Evolutionary conservation across 2,797 vertebrate genomes (phyloP).

Genomic region (Alfaro cultratus): DNA sequence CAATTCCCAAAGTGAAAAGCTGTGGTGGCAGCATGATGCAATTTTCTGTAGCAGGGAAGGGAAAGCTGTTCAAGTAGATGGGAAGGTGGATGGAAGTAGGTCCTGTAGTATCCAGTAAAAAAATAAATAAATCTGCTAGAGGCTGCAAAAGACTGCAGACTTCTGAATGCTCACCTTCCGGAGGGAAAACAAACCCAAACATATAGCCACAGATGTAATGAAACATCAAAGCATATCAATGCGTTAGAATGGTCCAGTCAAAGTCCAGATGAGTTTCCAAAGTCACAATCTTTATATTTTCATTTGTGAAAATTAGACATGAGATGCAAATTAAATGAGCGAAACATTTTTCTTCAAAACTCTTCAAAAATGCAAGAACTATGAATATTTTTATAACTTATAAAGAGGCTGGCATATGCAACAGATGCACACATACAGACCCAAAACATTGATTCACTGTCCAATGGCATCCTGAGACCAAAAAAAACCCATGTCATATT

Average conservation of each 20-base stretch:
- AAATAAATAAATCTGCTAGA: neutral
- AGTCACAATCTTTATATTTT: neutral
- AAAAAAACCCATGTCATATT: constrained; percentile 41
- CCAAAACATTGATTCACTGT: constrained; percentile 6
- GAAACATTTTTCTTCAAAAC: neutral
- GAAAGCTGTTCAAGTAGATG: neutral
- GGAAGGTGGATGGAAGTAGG: neutral
- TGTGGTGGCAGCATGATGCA: neutral
- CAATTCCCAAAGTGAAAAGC: neutral
- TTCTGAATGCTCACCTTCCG: neutral
- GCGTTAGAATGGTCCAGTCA: neutral
- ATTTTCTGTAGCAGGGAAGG: neutral
- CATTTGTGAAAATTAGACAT: neutral
- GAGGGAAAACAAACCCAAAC: neutral
- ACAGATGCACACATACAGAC: neutral
- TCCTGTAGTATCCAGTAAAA: neutral
- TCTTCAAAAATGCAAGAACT: neutral
- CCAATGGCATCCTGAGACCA: constrained; percentile 30
- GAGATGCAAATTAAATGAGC: neutral
- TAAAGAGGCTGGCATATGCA: constrained; percentile 21
- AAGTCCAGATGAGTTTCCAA: neutral
- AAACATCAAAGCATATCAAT: neutral
- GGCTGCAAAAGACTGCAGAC: neutral
- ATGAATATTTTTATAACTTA: neutral
- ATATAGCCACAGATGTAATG: neutral